Base-by-base conservation (phyloP, 1,140 invertebrate species). In the Gonatopus flavifemur region DNA sequence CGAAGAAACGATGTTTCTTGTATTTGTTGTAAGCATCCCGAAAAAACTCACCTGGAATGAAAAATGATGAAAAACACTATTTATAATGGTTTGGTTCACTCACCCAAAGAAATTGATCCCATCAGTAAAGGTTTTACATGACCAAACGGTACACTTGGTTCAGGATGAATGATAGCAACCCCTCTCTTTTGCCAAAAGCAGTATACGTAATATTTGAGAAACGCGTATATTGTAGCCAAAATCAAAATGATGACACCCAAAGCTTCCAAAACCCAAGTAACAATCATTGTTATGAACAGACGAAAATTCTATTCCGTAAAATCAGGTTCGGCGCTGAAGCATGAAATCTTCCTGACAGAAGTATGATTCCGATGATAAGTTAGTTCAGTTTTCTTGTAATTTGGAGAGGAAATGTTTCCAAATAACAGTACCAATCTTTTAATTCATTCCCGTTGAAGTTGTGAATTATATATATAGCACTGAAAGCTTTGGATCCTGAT, bases 61-160 rank as follows among this genome's bases (percentile, higher is more conserved):
- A n/a, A n/a, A n/a, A n/a, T n/a, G n/a, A n/a, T n/a, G n/a, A n/a
- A n/a, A n/a, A n/a, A n/a, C n/a, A n/a, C n/a, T n/a, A n/a, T n/a
- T 62, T 18, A 64, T 21, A 20, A 43, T 20, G 2, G 41, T 30
- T 25, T 49, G 38, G 20, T 41, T n/a, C n/a, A 41, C 18, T 65
- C 48, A 35, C 57, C 60, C 31, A 66, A 22, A 3, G 59, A 53
- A 12, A 25, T 45, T 36, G 51, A 62, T 2, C 60, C 59, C 12
- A 48, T 24, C 3, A 82, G 53, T 1, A 80, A 64, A 37, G 75
- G 65, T 21, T 60, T 54, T 4, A 81, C 60, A 57, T 82, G 79
- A 1, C 82, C 83, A 31, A 74, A 76, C 5, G 77, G 70, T 20
- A 80, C 67, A 3, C 55, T 52, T 1, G 81, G 76, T 22, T 74